phyloP scores from a whole-genome alignment of 1,140 invertebrate species.

The Ditylenchus dipsaci region DNA sequence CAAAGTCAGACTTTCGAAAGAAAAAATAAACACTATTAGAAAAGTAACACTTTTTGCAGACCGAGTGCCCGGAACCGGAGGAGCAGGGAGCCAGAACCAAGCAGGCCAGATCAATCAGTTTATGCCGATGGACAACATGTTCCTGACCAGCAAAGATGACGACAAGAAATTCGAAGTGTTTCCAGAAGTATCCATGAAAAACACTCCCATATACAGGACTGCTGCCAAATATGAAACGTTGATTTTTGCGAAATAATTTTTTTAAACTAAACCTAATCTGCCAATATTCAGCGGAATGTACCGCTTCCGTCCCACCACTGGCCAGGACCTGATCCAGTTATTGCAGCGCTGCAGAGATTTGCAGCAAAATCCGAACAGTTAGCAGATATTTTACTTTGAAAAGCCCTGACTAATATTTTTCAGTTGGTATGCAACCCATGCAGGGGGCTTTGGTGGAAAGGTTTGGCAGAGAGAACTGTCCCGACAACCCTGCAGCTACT shows the following conservation, averaged over 20 bases:
- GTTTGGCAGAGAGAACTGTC: conserved; percentile 41
- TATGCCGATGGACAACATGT: conserved; percentile 56
- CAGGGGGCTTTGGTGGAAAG: conserved; percentile 36
- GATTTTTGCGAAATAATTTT: conserved; percentile 23
- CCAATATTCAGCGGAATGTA: conserved; percentile 31
- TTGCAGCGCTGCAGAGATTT: conserved; percentile 52
- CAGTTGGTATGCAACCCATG: conserved; percentile 50
- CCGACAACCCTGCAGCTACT: conserved; percentile 52
- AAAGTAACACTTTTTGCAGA: conserved; percentile 37
- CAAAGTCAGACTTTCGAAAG: not conserved
- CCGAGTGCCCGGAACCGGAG: conserved; percentile 47
- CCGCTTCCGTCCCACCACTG: conserved; percentile 40
- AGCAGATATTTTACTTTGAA: not conserved
- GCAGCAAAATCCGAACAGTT: conserved; percentile 46
- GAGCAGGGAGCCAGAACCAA: conserved; percentile 33
- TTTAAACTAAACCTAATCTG: conserved; percentile 14
- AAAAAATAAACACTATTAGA: not conserved
- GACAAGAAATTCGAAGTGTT: conserved; percentile 54
- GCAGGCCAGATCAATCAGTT: conserved; percentile 42
- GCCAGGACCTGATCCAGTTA: conserved; percentile 45
- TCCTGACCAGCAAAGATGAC: conserved; percentile 43
- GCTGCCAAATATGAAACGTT: conserved; percentile 43
- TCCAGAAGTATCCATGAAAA: conserved; percentile 45
- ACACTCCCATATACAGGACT: conserved; percentile 43
- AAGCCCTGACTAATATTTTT: conserved; percentile 18